Evolutionary conservation across 2,797 vertebrate genomes (phyloP).

Genomic region (Myioborus miniatus): DNA sequence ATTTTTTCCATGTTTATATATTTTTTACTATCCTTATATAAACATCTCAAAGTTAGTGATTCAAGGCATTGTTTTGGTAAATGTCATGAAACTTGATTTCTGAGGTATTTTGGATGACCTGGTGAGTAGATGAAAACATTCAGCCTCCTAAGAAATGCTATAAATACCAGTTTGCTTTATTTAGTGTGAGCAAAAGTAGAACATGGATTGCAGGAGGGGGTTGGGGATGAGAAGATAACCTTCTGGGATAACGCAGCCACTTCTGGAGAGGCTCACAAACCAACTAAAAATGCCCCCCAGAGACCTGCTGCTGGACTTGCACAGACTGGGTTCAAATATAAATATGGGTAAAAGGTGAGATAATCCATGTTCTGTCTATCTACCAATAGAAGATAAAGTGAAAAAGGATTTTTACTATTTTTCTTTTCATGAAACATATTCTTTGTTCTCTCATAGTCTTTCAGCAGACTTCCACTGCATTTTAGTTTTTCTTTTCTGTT

Average conservation of each 20-base stretch:
- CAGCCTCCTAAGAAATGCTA: not conserved
- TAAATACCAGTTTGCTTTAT: constrained; percentile 16
- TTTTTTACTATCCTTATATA: constrained; percentile 4
- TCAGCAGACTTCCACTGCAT: not conserved
- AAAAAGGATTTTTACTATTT: not conserved
- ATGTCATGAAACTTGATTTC: constrained; percentile 24
- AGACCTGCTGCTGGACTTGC: not conserved
- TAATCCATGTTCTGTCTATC: not conserved
- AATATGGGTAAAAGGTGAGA: not conserved
- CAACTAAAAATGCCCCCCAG: not conserved
- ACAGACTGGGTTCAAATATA: not conserved
- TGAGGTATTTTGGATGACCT: constrained; percentile 34
- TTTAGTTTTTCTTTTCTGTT: not conserved
- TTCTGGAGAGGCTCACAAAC: not conserved
- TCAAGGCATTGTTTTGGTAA: not conserved
- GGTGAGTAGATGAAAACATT: not conserved
- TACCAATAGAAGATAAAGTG: not conserved
- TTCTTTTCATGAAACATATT: not conserved
- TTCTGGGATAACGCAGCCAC: not conserved
- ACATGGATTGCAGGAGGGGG: not conserved
- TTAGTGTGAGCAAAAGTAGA: constrained; percentile 7
- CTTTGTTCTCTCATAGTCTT: not conserved
- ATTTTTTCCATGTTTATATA: not conserved
- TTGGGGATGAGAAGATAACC: not conserved
- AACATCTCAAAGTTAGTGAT: not conserved